Percentiles rank a stretch among this genome's conserved stretches.
Evolutionary conservation across 2,113 vertebrate genomes (phyloP).

Genomic region (Parus major): DNA sequence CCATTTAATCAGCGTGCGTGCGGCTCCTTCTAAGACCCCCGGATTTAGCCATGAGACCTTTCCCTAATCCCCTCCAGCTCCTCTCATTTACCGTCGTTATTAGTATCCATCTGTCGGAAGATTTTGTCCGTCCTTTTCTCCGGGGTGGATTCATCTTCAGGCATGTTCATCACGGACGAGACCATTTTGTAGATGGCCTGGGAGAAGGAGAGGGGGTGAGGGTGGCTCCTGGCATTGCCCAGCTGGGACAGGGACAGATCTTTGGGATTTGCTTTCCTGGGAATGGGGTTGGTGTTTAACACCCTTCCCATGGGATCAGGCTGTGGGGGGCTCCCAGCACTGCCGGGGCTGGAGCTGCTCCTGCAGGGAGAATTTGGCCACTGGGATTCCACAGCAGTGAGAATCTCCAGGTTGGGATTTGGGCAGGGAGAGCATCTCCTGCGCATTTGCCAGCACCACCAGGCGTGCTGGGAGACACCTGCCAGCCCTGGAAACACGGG

Average conservation of each 20-base stretch:
- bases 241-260: rapidly evolving
- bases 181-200: constrained; percentile 99
- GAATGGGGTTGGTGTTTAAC: rapidly evolving
- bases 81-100: constrained; percentile 91
- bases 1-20: constrained; percentile 41
- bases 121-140: constrained; percentile 99
- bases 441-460: rapidly evolving
- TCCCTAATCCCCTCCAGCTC: constrained; percentile 44
- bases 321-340: background rate
- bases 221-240: background rate
- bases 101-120: constrained; percentile 99
- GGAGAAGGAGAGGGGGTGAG: background rate
- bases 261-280: background rate
- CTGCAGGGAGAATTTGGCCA: background rate
- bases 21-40: background rate
- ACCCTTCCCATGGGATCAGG: rapidly evolving
- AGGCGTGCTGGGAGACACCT: rapidly evolving
- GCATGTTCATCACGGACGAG: constrained; percentile 99
- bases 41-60: constrained; percentile 56
- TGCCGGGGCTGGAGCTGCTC: background rate
- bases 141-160: constrained; percentile 96
- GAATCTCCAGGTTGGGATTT: rapidly evolving
- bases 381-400: rapidly evolving
- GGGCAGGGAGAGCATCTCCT: background rate
- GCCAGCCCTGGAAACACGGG: background rate